Evolutionary conservation across 2,797 vertebrate species (phyloP).

Genomic region (Picus viridis): DNA sequence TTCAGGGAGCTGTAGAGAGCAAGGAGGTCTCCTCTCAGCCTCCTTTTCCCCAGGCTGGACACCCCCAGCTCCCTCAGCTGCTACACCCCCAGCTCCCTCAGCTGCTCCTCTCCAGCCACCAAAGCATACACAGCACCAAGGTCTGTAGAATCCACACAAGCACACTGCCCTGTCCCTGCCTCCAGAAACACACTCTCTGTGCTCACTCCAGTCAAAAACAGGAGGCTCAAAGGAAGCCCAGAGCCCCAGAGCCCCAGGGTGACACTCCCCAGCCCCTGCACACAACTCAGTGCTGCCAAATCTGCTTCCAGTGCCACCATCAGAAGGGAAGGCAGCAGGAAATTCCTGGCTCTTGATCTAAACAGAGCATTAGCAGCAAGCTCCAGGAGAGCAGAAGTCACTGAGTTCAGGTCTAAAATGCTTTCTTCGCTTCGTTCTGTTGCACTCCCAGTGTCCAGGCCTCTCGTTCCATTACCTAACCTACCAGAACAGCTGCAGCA

Average conservation of each 20-base stretch:
- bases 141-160: too few species aligned
- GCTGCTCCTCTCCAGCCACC: too few species aligned
- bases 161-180: too few species aligned
- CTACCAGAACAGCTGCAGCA: not conserved
- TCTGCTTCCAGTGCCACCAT: fast-evolving
- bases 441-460: not conserved
- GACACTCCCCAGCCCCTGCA: not conserved
- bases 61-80: too few species aligned
- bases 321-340: not conserved
- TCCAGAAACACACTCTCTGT: not conserved
- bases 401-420: not conserved
- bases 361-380: not conserved
- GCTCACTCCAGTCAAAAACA: not conserved
- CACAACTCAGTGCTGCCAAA: not conserved
- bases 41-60: too few species aligned
- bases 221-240: not conserved
- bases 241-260: not conserved
- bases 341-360: not conserved
- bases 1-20: too few species aligned
- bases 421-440: not conserved
- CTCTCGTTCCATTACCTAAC: not conserved
- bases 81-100: too few species aligned
- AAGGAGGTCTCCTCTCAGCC: too few species aligned
- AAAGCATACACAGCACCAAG: too few species aligned
- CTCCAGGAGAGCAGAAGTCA: not conserved